Evolutionary conservation across 92 coral and sea anemone genomes (phyloP).

Genomic region (Blastomussa wellsi): DNA sequence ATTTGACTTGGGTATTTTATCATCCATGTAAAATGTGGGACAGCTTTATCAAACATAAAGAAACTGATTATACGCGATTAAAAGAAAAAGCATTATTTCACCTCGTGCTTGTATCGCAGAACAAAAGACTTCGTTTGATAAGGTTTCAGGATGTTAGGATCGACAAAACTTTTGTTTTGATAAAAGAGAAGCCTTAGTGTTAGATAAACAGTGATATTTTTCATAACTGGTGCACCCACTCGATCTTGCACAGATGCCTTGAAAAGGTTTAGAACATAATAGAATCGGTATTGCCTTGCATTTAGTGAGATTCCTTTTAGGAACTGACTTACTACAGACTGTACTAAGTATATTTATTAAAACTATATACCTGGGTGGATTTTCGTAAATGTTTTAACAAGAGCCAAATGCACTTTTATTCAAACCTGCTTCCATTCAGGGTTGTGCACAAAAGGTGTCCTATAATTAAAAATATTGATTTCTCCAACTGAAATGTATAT

Average conservation of each 20-base stretch:
- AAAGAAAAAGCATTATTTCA: neutral
- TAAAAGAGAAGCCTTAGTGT: neutral
- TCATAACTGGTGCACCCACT: neutral
- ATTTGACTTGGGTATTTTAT: neutral
- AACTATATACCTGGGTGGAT: neutral
- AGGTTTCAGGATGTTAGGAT: conserved; percentile 6
- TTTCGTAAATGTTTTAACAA: neutral
- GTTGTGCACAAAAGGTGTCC: neutral
- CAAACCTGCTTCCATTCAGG: neutral
- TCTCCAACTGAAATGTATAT: neutral
- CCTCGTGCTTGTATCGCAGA: neutral
- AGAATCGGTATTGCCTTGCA: neutral
- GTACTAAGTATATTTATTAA: neutral
- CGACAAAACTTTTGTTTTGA: neutral
- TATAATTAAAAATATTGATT: neutral
- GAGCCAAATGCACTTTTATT: neutral
- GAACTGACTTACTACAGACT: neutral
- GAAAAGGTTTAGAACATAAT: neutral
- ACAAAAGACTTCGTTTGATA: conserved; percentile 5
- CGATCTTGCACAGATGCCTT: neutral
- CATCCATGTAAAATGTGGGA: neutral
- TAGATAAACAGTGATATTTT: conserved; percentile 6
- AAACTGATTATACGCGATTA: neutral
- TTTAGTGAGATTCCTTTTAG: neutral
- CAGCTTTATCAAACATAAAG: neutral